Percentiles rank a stretch among this genome's conserved stretches.
phyloP scores from a whole-genome alignment of 2,113 vertebrate genomes.

The Takifugu bimaculatus region DNA sequence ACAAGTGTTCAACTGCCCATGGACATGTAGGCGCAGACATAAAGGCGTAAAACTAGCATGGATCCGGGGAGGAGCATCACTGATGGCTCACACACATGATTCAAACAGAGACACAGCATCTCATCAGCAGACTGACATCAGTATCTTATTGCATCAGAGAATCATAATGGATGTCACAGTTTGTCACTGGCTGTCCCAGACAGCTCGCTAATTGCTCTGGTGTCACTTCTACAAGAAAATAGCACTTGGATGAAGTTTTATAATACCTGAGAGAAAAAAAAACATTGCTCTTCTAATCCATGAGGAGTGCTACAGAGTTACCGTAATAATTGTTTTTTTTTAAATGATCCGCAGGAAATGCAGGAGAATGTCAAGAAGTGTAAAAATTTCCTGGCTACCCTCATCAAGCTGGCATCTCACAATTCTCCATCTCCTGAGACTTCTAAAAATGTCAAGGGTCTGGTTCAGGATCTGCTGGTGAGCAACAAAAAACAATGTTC shows the following conservation, averaged over 20 bases:
- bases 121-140: not conserved
- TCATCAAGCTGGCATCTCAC: constrained; percentile 87
- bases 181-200: too few relatives aligned
- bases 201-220: too few relatives aligned
- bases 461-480: constrained; percentile 88
- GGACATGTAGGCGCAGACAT: constrained; percentile 35
- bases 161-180: too few relatives aligned
- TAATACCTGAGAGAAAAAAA: too few relatives aligned
- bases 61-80: constrained; percentile 9
- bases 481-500: constrained; percentile 30
- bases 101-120: not conserved
- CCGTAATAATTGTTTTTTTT: not conserved
- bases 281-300: not conserved
- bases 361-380: constrained; percentile 90
- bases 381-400: constrained; percentile 86
- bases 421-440: constrained; percentile 85
- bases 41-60: constrained; percentile 7
- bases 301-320: not conserved
- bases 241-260: too few relatives aligned
- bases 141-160: too few relatives aligned
- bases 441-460: constrained; percentile 83
- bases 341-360: constrained; percentile 77
- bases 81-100: constrained; percentile 3
- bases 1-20: constrained; percentile 42
- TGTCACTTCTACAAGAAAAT: too few relatives aligned